Base-by-base conservation (phyloP, 1,140 invertebrate genomes). In the Diorhabda sublineata region DNA sequence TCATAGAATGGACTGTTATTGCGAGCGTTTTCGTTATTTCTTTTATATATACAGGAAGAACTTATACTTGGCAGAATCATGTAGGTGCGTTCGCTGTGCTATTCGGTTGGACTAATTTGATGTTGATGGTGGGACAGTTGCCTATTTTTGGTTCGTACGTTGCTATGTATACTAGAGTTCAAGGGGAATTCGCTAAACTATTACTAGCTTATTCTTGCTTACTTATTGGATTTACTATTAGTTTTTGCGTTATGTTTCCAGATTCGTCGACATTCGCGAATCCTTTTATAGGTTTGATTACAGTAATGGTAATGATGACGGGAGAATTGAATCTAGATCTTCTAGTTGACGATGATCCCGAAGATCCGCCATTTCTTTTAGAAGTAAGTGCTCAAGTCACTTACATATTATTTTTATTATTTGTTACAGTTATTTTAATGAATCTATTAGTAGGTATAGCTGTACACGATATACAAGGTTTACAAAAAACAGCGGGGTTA, bases 221-320 rank as follows among this genome's bases (percentile, higher is more conserved):
- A 58, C 80, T 94, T 6, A 90, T 94, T 42, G 92, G 92, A 0
- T 95, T 94, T 74, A 93, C 92, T 2, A 90, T 93, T 42, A 92
- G 91, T 79, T 94, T 95, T 75, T 93, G 91, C 79, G 91, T 94
- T 0, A 90, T 94, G 73, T 94, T 94, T 80, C 92, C 91, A 0
- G 87, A 89, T 58, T 91, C 90, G 2, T 88, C 89, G 5, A 89
- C 89, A 0, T 94, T 94, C 78, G 87, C 89, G 42, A 91, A 91
- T 81, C 89, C 90, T 2, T 88, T 92, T 69, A 89, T 90, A 78
- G 90, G 89, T 26, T 86, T 93, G 52, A 91, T 94, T 47, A 93
- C 93, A 4, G 91, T 93, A 0, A 79, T 94, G 57, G 92, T 93
- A 0, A 94, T 95, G 92, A 95, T 95, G 92, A 94, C 93, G 2